These are phyloP conservation scores for Gymnoscopelus microlampas DNA, from an alignment of 2,797 vertebrate species.

Conservation along the genomic window DNA sequence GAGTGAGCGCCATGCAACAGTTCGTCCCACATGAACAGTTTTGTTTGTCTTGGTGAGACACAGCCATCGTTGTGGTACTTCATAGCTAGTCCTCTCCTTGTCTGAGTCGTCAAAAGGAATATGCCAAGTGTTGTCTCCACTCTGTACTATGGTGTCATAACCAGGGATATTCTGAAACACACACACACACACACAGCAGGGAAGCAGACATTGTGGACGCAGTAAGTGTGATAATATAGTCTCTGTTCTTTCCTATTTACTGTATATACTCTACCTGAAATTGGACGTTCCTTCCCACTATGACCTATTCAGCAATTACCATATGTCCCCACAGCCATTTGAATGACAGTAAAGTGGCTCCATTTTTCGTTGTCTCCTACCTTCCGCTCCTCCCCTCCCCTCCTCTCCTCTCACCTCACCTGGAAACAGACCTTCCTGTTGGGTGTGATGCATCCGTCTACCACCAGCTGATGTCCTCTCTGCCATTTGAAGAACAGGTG, in stretches of 20 bases:
- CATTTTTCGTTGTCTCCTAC: too few species aligned
- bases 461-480: constrained; percentile 89
- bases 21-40: too few species aligned
- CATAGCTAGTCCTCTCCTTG: constrained; percentile 82
- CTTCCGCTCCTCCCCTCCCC: too few species aligned
- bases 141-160: constrained; percentile 92
- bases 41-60: constrained; percentile 78
- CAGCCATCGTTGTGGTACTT: constrained; percentile 91
- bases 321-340: too few species aligned
- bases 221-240: too few species aligned
- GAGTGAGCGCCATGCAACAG: too few species aligned
- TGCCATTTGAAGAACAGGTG: constrained; percentile 98
- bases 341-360: too few species aligned
- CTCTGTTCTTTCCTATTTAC: too few species aligned
- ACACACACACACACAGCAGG: constrained; percentile 20
- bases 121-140: constrained; percentile 88
- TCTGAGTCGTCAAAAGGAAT: constrained; percentile 89
- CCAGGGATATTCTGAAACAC: constrained; percentile 78
- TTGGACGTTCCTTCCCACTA: too few species aligned
- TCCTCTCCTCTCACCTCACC: constrained; percentile 75
- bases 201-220: too few species aligned
- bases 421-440: constrained; percentile 80
- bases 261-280: too few species aligned
- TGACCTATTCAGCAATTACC: too few species aligned
- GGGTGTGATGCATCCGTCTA: constrained; percentile 46